A percentile compares a stretch with the other conserved stretches of the same genome.
Conservation (phyloP, 2,888 invertebrate species). For the Ischnura elegans region DNA sequence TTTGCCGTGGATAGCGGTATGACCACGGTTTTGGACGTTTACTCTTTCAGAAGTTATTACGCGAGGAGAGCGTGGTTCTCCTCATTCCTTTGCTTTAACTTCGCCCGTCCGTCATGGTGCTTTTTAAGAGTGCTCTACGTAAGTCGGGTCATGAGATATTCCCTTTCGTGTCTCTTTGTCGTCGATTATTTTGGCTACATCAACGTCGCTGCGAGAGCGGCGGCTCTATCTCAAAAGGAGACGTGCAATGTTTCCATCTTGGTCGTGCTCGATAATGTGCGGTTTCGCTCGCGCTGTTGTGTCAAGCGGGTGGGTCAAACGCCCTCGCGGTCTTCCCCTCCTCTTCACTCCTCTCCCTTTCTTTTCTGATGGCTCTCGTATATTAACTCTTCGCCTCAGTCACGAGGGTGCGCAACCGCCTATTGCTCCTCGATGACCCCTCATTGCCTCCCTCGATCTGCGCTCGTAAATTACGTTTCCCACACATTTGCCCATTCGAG, state of each 20-base stretch:
- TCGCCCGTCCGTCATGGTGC: background rate
- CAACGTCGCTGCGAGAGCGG: background rate
- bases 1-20: no score
- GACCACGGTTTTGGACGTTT: no score
- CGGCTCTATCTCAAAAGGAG: background rate
- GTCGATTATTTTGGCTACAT: constrained; percentile 6
- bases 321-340: background rate
- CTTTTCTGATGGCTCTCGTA: background rate
- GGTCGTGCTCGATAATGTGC: background rate
- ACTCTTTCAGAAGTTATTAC: background rate
- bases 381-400: background rate
- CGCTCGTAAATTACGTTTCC: background rate
- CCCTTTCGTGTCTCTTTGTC: background rate
- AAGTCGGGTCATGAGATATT: background rate
- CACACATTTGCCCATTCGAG: background rate
- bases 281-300: background rate
- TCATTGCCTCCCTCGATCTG: background rate
- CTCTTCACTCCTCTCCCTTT: background rate
- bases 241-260: background rate
- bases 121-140: background rate
- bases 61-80: background rate
- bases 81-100: background rate
- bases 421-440: background rate
- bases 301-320: background rate
- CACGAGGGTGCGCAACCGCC: background rate